A percentile compares a stretch with the other conserved stretches of the same genome.
Conservation (phyloP, 2,888 invertebrate genomes). For the Tinea trinotella region DNA sequence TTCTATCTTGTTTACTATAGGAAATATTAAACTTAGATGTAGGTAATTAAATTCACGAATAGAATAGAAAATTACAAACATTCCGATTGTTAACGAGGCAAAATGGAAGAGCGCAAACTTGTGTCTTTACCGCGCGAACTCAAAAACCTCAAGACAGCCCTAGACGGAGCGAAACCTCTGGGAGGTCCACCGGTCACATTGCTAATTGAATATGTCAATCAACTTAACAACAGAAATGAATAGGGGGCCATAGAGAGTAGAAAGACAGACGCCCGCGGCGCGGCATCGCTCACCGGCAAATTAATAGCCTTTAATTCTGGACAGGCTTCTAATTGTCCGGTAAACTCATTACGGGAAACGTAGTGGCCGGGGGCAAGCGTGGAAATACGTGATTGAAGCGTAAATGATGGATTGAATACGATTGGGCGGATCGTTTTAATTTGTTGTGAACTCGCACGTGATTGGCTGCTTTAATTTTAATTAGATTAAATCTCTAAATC, state of each 20-base stretch:
- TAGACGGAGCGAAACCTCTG: slow-evolving; percentile 28
- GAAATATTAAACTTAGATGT: no score
- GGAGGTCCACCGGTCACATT: slow-evolving; percentile 74
- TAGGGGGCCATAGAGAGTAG: slow-evolving; percentile 42
- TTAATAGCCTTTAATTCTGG: slow-evolving; percentile 51
- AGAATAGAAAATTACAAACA: no score
- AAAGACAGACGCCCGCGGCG: slow-evolving; percentile 47
- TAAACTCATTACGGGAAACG: slow-evolving; percentile 41
- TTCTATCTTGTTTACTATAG: no score
- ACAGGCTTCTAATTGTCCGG: slow-evolving; percentile 58
- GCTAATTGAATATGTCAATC: slow-evolving; percentile 87
- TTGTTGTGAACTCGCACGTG: no score
- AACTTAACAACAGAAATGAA: slow-evolving; percentile 80
- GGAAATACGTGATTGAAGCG: slow-evolving; percentile 34
- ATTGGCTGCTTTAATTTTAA: no score
- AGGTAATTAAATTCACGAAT: no score
- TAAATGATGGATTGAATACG: background rate
- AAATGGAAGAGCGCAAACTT: no score
- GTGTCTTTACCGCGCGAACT: no score
- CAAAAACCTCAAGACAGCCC: slow-evolving; percentile 6
- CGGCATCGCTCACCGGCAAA: slow-evolving; percentile 47
- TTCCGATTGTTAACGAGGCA: no score
- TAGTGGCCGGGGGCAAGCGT: slow-evolving; percentile 34
- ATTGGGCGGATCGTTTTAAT: background rate
- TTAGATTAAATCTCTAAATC: no score